These are phyloP conservation scores for Crocuta crocuta DNA, from an alignment of 2,113 vertebrate genomes.

Conservation along the genomic window DNA sequence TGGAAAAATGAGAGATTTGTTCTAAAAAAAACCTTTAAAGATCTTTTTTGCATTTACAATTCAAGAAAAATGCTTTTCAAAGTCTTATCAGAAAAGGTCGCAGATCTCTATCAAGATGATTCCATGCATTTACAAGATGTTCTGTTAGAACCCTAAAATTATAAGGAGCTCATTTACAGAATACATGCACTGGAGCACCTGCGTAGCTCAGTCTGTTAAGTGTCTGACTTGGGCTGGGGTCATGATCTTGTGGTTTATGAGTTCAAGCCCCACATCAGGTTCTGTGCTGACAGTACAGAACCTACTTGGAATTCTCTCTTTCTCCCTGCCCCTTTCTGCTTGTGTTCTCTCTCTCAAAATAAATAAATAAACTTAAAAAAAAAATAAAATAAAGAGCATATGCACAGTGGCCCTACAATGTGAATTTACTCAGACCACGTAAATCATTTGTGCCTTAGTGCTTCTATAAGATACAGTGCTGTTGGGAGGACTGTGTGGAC, in stretches of 20 bases:
- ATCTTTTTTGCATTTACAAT: not conserved
- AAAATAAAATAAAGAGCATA: not conserved
- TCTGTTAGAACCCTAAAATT: not conserved
- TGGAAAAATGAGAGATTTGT: not conserved
- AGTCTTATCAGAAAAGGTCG: not conserved
- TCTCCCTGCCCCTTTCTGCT: too few species aligned
- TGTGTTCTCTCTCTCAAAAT: too few species aligned
- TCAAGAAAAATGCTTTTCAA: not conserved
- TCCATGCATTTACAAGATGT: not conserved
- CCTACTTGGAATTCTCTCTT: too few species aligned
- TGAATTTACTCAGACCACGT: not conserved
- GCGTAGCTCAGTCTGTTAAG: too few species aligned
- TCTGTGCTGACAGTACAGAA: too few species aligned
- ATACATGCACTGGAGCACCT: too few species aligned
- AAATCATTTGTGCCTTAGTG: not conserved
- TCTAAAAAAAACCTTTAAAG: not conserved
- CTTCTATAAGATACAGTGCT: not conserved
- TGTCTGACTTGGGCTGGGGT: too few species aligned
- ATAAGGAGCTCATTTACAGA: not conserved
- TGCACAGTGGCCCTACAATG: not conserved
- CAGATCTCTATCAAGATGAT: not conserved
- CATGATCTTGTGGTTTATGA: too few species aligned
- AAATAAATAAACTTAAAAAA: too few species aligned
- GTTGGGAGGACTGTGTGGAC: not conserved
- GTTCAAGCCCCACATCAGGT: too few species aligned